Base-by-base conservation (phyloP, 1,140 invertebrate genomes). In the Paramacrobiotus metropolitanus region DNA sequence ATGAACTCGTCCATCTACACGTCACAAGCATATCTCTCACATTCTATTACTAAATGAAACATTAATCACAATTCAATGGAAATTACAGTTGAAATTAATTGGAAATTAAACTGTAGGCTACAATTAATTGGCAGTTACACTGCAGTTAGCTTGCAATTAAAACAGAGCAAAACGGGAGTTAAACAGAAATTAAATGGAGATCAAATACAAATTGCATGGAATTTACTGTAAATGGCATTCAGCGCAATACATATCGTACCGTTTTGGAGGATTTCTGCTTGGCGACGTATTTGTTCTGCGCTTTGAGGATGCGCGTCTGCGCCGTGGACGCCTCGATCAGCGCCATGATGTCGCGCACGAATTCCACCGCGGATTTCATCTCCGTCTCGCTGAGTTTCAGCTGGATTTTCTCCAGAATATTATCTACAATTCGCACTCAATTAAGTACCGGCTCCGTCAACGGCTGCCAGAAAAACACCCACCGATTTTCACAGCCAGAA, bases 321-420 rank as follows among this genome's bases (percentile, higher is more conserved):
- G 9, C 4, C 4, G 4, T 55, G 15, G 48, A 55, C 15, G 48
- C 48, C 15, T 55, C 24, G 15, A 55, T 24, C 48, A 55, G 24
- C 9, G 15, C 4, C 48, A 55, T 55, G 28, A 55, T 55, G 48
- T 55, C 24, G 15, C 24, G 15, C 15, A 55, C 48, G 24, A 55
- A 55, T 9, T 55, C 48, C 9, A 55, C 48, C 48, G 48, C 28
- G 15, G 48, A 55, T 24, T 55, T 55, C 48, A 55, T 55, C 24
- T 55, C 48, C 48, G 48, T 55, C 48, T 55, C 48, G 15, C 15
- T 20, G 15, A 55, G 24, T 24, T 15, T 55, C 15, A 55, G 48
- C 24, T 55, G 48, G 24, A 55, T 55, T 4, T 55, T 15, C 15
- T 55, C 48, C 48, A 55, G 28, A 4, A 55, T 15, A 15, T 20